Percentiles rank a stretch among this genome's conserved stretches.
Evolutionary conservation across 1,140 invertebrate species (phyloP).

Genomic region (Drosophila albomicans): DNA sequence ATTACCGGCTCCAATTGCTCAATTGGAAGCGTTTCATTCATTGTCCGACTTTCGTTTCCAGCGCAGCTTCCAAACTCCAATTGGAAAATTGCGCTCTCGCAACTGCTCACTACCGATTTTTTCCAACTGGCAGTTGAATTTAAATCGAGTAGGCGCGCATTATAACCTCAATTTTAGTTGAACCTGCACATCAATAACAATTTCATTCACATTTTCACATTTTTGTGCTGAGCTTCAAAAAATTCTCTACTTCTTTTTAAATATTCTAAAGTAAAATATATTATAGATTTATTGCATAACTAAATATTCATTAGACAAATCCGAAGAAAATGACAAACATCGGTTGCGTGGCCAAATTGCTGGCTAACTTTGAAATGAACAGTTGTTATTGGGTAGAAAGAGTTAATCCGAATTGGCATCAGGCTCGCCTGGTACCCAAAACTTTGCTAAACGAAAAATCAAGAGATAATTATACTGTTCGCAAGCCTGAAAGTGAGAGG

Average conservation of each 20-base stretch:
- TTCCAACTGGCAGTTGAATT: background rate
- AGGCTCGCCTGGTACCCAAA: conserved; percentile 44
- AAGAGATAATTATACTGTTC: background rate
- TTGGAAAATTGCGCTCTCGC: conserved; percentile 15
- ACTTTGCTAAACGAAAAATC: conserved; percentile 32
- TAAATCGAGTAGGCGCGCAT: conserved; percentile 19
- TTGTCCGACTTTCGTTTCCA: conserved; percentile 38
- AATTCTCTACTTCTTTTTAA: background rate
- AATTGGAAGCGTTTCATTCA: conserved; percentile 43
- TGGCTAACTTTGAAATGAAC: conserved; percentile 13
- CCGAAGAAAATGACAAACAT: conserved; percentile 35
- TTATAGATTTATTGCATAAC: background rate
- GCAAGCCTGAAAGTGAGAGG: no score
- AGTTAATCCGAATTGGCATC: conserved; percentile 65
- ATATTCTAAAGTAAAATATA: no score
- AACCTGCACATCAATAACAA: background rate
- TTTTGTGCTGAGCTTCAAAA: background rate
- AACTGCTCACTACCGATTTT: background rate
- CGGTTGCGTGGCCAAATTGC: conserved; percentile 60
- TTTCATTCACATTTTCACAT: background rate
- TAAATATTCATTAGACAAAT: background rate
- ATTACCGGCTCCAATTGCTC: conserved; percentile 13
- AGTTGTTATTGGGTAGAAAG: conserved; percentile 41
- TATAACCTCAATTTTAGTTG: background rate
- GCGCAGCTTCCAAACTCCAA: conserved; percentile 31